Percentiles rank a stretch among this genome's conserved stretches.
Evolutionary conservation across 2,888 invertebrate species (phyloP).

Genomic region (Agrilus cyanescens): DNA sequence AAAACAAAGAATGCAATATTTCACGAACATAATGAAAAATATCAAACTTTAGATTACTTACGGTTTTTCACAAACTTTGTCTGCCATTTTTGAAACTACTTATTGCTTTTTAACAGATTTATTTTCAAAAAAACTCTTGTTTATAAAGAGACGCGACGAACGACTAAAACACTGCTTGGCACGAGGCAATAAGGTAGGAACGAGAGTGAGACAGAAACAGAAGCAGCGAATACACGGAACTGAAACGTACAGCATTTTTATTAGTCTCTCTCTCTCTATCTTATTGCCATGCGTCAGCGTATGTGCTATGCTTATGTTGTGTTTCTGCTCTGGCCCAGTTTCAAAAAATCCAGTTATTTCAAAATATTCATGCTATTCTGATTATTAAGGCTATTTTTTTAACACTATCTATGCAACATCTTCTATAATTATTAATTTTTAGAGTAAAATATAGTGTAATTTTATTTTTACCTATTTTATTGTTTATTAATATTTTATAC

Average conservation of each 20-base stretch:
- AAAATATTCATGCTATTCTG: too few relatives aligned
- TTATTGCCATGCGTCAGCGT: background rate
- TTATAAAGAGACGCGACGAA: constrained; percentile 8
- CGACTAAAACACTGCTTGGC: constrained; percentile 11
- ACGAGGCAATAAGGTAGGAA: constrained; percentile 32
- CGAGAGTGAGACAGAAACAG: constrained; percentile 40
- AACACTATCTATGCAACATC: too few relatives aligned
- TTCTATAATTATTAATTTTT: too few relatives aligned
- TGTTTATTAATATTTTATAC: too few relatives aligned
- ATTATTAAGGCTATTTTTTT: too few relatives aligned
- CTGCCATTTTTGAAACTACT: constrained; percentile 45
- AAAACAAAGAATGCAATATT: constrained; percentile 26
- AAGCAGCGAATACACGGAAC: background rate
- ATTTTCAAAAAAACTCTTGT: constrained; percentile 6
- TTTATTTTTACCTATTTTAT: too few relatives aligned
- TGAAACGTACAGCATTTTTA: background rate
- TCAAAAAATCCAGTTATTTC: constrained; percentile 3
- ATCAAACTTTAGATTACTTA: constrained; percentile 37
- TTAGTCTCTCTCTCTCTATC: background rate
- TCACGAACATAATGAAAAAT: background rate
- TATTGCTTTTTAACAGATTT: constrained; percentile 14
- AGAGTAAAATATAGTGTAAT: too few relatives aligned
- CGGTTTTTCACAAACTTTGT: constrained; percentile 49
- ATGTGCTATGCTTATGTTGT: background rate
- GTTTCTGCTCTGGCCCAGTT: background rate